Conservation (phyloP, 2,113 vertebrate species). For the Bambusicola thoracicus region DNA sequence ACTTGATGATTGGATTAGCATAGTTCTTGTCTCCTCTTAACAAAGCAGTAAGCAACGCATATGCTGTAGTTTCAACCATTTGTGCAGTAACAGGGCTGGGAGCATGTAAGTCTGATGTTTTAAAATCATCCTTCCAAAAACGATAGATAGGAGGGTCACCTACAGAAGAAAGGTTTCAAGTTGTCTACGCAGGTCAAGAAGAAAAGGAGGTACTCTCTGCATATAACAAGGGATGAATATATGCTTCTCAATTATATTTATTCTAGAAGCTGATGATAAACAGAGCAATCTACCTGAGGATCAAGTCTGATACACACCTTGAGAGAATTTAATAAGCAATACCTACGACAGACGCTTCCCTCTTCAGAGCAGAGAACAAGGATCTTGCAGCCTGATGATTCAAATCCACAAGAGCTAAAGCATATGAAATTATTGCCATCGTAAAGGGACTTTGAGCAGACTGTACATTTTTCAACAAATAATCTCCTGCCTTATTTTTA, state of each 20-base stretch:
- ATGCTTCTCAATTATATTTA: not conserved
- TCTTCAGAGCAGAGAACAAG: constrained; percentile 73
- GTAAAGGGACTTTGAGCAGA: constrained; percentile 82
- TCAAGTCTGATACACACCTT: not conserved
- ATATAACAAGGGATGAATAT: not conserved
- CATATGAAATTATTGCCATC: constrained; percentile 83
- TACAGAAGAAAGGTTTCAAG: constrained; percentile 47
- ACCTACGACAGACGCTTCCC: constrained; percentile 80
- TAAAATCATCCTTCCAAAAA: constrained; percentile 85
- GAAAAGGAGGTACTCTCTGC: not conserved
- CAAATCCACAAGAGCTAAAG: constrained; percentile 80
- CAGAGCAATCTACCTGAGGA: not conserved
- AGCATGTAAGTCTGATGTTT: constrained; percentile 13
- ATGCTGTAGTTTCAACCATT: constrained; percentile 90
- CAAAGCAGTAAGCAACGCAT: constrained; percentile 83
- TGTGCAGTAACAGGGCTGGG: constrained; percentile 76
- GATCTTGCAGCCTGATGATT: not conserved
- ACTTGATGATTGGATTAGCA: constrained; percentile 83
- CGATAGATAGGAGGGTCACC: constrained; percentile 79
- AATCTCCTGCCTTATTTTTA: constrained; percentile 76
- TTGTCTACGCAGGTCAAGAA: not conserved
- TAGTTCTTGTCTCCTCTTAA: constrained; percentile 79
- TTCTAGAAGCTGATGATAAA: not conserved
- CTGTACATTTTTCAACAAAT: constrained; percentile 75
- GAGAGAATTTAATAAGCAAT: not conserved